A percentile compares a stretch with the other conserved stretches of the same genome.
phyloP scores from a whole-genome alignment of 2,888 invertebrate species.

The Coelogynopora nodosa region DNA sequence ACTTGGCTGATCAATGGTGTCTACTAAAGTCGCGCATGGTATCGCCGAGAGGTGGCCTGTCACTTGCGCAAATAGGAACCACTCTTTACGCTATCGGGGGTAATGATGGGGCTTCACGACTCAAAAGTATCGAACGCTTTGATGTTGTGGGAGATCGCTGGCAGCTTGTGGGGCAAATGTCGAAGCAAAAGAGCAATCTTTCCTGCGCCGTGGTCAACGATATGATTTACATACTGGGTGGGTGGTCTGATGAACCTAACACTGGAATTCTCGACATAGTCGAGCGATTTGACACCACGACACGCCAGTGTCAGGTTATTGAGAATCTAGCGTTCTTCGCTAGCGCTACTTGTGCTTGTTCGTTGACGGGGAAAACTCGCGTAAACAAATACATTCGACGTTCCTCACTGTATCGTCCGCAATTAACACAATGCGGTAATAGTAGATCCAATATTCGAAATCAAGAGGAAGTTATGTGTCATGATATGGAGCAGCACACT shows the following conservation, averaged over 20 bases:
- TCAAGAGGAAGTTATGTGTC: too few relatives aligned
- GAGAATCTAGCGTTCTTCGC: neutral
- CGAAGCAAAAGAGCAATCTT: constrained; percentile 29
- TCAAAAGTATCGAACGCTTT: constrained; percentile 34
- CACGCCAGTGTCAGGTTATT: neutral
- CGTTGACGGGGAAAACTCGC: neutral
- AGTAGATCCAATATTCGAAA: too few relatives aligned
- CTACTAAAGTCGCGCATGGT: constrained; percentile 68
- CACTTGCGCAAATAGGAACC: constrained; percentile 68
- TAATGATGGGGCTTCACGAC: constrained; percentile 14
- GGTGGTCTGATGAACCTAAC: constrained; percentile 37
- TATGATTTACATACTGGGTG: constrained; percentile 32
- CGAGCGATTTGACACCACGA: constrained; percentile 8
- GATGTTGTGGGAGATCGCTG: neutral
- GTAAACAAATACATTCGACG: constrained; percentile 4
- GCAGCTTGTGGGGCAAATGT: neutral
- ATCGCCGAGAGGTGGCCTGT: constrained; percentile 81
- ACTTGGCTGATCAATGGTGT: constrained; percentile 59
- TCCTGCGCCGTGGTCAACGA: neutral
- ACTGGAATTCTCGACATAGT: constrained; percentile 24
- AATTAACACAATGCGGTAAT: too few relatives aligned
- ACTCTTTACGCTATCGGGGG: constrained; percentile 66
- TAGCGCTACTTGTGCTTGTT: constrained; percentile 36
- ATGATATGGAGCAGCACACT: too few relatives aligned
- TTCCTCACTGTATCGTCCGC: neutral